Evolutionary conservation across 2,797 vertebrate species (phyloP).

Genomic region (Cheirogaleus major): DNA sequence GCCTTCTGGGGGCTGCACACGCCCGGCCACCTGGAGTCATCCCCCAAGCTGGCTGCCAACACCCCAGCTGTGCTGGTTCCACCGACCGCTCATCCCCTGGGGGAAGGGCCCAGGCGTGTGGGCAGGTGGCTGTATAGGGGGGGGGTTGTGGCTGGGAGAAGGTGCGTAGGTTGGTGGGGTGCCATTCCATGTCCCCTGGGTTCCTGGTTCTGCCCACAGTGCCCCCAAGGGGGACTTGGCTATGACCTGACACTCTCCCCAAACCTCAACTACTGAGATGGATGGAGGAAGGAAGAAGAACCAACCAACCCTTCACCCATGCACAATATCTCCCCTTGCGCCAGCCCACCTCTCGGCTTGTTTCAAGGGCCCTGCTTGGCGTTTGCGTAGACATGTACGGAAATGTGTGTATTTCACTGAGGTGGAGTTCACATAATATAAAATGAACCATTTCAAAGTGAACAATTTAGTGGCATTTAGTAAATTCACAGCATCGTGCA

Average conservation of each 20-base stretch:
- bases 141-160: neutral
- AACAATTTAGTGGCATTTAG: neutral
- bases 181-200: neutral
- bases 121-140: rapidly evolving
- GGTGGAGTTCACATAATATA: neutral
- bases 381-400: neutral
- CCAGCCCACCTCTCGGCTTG: rapidly evolving
- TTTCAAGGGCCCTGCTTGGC: neutral
- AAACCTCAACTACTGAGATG: neutral
- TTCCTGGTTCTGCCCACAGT: neutral
- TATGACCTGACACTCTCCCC: rapidly evolving
- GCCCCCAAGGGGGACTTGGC: no score
- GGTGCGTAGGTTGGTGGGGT: rapidly evolving
- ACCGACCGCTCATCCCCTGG: rapidly evolving
- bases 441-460: neutral
- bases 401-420: neutral
- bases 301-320: rapidly evolving
- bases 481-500: rapidly evolving
- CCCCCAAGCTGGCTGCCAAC: neutral
- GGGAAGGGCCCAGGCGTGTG: rapidly evolving
- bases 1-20: rapidly evolving
- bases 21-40: no score
- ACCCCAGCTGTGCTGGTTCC: rapidly evolving
- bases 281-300: no score
- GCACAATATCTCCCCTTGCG: rapidly evolving